Evolutionary conservation across 2,888 invertebrate species (phyloP).

Genomic region (Phrixothrix hirtus): DNA sequence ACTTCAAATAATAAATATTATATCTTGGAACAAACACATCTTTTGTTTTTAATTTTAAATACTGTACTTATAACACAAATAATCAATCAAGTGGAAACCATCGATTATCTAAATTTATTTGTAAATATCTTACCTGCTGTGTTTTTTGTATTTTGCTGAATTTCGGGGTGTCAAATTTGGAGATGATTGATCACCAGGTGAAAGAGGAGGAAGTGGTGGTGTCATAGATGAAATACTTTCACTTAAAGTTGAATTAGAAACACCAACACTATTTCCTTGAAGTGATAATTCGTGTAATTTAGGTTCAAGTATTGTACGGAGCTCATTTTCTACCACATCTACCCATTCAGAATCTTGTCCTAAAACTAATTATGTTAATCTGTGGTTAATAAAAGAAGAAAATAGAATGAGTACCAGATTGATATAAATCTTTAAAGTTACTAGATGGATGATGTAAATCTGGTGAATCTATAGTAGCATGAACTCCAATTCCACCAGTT

Average conservation of each 20-base stretch:
- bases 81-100: no score
- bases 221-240: slow-evolving; percentile 74
- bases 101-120: background rate
- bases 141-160: slow-evolving; percentile 54
- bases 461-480: slow-evolving; percentile 63
- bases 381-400: background rate
- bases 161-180: slow-evolving; percentile 56
- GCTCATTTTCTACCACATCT: slow-evolving; percentile 78
- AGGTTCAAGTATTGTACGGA: slow-evolving; percentile 76
- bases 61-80: no score
- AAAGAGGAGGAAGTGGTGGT: slow-evolving; percentile 76
- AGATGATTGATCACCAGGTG: slow-evolving; percentile 64
- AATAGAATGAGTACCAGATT: slow-evolving; percentile 25
- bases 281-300: slow-evolving; percentile 67
- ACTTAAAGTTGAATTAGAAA: slow-evolving; percentile 68
- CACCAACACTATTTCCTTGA: slow-evolving; percentile 58
- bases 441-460: slow-evolving; percentile 55
- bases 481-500: slow-evolving; percentile 59
- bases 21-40: no score
- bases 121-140: slow-evolving; percentile 46
- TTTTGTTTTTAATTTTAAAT: no score
- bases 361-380: slow-evolving; percentile 24
- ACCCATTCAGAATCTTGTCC: slow-evolving; percentile 78
- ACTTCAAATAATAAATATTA: no score
- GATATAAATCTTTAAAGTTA: slow-evolving; percentile 43